Percentiles rank a stretch among this genome's conserved stretches.
phyloP scores from a whole-genome alignment of 2,113 vertebrate species.

The Cryptomyrus ogoouensis region DNA sequence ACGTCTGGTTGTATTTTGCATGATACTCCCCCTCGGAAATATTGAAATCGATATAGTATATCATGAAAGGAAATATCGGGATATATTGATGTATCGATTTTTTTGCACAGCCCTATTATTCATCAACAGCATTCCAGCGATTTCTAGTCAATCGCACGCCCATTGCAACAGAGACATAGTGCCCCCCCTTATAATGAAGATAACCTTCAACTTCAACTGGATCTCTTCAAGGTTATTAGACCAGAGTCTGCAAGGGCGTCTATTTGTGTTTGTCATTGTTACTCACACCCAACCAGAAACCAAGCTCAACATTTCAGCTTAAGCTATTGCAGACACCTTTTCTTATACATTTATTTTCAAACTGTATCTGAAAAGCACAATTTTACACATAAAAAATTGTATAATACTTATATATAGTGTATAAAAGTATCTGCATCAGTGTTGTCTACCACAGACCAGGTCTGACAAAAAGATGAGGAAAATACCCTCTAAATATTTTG shows the following conservation, averaged over 20 bases:
- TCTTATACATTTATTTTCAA: not conserved
- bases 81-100: no score
- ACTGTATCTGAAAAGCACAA: not conserved
- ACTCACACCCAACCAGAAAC: not conserved
- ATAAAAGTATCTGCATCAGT: not conserved
- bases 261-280: not conserved
- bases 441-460: not conserved
- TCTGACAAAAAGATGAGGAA: not conserved
- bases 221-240: not conserved
- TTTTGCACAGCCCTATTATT: no score
- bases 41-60: no score
- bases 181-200: not conserved
- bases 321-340: not conserved
- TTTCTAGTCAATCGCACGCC: not conserved
- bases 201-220: not conserved
- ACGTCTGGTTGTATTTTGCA: no score
- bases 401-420: not conserved
- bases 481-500: not conserved
- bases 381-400: not conserved
- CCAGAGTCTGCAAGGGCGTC: not conserved
- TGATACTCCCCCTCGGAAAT: no score
- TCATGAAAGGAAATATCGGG: no score
- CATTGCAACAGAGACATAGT: not conserved
- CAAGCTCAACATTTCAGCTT: not conserved
- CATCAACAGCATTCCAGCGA: not conserved